Conservation (phyloP, 30 jellyfish, hydroid and myxozoan species). For the Hydra vulgaris region DNA sequence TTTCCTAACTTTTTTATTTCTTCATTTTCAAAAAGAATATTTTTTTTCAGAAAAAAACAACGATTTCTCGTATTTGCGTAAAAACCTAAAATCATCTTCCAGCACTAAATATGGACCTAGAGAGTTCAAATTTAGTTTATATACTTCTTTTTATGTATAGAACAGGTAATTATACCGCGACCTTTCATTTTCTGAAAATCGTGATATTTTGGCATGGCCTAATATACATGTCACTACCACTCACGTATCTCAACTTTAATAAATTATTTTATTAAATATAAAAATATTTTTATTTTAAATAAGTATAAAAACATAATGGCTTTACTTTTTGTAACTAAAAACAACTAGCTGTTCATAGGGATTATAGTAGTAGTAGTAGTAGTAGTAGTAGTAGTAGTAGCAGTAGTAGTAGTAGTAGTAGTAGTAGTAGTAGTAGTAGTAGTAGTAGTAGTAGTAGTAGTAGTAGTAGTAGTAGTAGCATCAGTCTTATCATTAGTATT, state of each 20-base stretch:
- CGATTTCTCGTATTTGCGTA: too few relatives aligned
- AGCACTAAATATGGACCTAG: too few relatives aligned
- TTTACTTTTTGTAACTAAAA: not conserved
- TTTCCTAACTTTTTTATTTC: too few relatives aligned
- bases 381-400: not conserved
- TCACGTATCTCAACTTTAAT: not conserved
- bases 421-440: not conserved
- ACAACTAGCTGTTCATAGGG: too few relatives aligned
- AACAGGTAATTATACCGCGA: too few relatives aligned
- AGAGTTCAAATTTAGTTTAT: too few relatives aligned
- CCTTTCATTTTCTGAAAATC: too few relatives aligned
- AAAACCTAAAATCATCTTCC: too few relatives aligned
- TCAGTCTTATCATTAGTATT: not conserved
- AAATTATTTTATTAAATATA: not conserved
- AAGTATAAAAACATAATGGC: not conserved
- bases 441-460: not conserved
- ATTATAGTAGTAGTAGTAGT: slow-evolving; percentile 1
- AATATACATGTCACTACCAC: not conserved
- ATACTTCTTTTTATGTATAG: too few relatives aligned
- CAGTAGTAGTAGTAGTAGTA: not conserved
- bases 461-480: not conserved
- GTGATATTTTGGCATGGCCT: too few relatives aligned
- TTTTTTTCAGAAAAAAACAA: too few relatives aligned
- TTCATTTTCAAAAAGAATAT: too few relatives aligned
- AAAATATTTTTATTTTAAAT: not conserved